Evolutionary conservation across 2,888 invertebrate genomes (phyloP).

Genomic region (Dascillus cervinus): DNA sequence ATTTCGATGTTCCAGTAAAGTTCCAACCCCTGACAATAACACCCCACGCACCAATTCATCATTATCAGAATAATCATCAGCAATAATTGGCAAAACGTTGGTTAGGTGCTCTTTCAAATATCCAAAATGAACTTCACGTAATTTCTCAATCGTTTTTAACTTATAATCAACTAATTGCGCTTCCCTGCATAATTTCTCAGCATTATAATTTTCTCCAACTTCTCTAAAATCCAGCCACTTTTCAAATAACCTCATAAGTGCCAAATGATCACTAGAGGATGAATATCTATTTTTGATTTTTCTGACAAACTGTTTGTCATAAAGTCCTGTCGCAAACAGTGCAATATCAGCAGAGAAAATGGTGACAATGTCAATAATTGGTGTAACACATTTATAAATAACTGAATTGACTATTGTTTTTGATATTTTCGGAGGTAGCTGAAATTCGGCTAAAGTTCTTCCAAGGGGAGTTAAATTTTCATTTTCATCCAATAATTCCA

Average conservation of each 20-base stretch:
- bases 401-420: constrained; percentile 53
- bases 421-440: constrained; percentile 54
- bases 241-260: constrained; percentile 49
- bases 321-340: constrained; percentile 46
- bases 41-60: constrained; percentile 53
- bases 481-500: constrained; percentile 48
- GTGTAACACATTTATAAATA: constrained; percentile 48
- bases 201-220: constrained; percentile 25
- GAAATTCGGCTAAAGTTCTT: constrained; percentile 40
- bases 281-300: constrained; percentile 47
- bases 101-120: constrained; percentile 46
- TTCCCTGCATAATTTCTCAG: constrained; percentile 15
- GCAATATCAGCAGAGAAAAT: constrained; percentile 46
- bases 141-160: constrained; percentile 36
- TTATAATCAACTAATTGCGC: not conserved
- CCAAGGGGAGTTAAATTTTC: constrained; percentile 61
- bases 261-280: constrained; percentile 54
- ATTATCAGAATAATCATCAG: constrained; percentile 47
- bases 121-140: constrained; percentile 48
- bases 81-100: constrained; percentile 28
- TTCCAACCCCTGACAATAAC: constrained; percentile 52
- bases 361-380: constrained; percentile 45
- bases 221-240: constrained; percentile 42
- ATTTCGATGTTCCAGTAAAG: constrained; percentile 44
- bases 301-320: constrained; percentile 46